Percentiles rank a stretch among this genome's conserved stretches.
These are phyloP conservation scores for Plestiodon gilberti DNA, from an alignment of 2,113 vertebrate species.

Conservation along the genomic window DNA sequence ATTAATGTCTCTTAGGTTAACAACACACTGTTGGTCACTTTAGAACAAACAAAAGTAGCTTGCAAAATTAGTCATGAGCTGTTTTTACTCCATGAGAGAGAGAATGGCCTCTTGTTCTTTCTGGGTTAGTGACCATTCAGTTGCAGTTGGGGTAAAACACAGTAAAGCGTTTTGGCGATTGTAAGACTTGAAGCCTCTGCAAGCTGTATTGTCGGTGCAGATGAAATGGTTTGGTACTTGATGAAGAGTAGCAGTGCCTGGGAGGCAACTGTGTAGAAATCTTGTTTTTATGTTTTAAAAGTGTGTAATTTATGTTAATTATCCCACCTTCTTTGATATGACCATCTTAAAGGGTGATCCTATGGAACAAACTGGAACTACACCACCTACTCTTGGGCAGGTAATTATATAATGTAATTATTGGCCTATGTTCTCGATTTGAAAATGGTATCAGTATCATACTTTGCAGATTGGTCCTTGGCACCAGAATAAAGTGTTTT, in stretches of 20 bases:
- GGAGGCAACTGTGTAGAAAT: not conserved
- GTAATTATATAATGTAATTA: not conserved
- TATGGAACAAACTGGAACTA: not conserved
- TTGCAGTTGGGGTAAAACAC: not conserved
- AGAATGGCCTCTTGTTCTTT: not conserved
- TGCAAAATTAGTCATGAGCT: not conserved
- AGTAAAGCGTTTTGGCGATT: not conserved
- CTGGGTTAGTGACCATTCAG: not conserved
- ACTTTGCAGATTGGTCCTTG: not conserved
- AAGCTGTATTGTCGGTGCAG: not conserved
- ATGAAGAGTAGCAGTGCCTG: not conserved
- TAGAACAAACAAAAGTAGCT: not conserved
- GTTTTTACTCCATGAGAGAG: not conserved
- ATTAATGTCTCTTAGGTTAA: not conserved
- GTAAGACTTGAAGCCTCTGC: not conserved
- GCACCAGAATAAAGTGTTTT: too few relatives aligned
- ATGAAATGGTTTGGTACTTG: not conserved
- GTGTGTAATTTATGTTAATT: too few relatives aligned
- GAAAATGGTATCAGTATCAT: not conserved
- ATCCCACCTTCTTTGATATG: not conserved
- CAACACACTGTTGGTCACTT: not conserved
- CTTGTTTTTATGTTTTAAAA: too few relatives aligned
- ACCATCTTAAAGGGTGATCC: too few relatives aligned
- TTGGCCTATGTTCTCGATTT: not conserved
- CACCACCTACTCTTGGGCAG: not conserved